Evolutionary conservation across 2,113 vertebrate species (phyloP).

Genomic region (Pteropus alecto): DNA sequence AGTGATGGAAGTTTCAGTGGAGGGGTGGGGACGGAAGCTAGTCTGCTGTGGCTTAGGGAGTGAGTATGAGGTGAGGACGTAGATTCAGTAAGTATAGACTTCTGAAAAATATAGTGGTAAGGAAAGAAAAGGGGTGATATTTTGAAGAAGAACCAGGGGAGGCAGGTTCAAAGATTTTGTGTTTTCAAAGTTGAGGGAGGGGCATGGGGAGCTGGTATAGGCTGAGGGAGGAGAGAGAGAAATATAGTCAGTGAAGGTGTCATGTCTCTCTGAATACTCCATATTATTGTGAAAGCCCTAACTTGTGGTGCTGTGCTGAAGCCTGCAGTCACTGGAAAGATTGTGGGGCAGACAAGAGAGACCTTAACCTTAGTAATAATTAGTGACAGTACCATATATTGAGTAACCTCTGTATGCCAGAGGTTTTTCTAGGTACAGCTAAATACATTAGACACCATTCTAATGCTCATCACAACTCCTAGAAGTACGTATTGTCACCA

Average conservation of each 20-base stretch:
- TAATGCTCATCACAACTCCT: background rate
- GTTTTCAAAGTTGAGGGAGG: background rate
- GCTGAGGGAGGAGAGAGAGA: background rate
- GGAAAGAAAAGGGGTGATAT: background rate
- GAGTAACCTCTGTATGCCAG: background rate
- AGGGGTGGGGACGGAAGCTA: constrained; percentile 1
- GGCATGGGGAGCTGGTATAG: background rate
- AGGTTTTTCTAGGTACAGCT: background rate
- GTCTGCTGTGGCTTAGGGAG: background rate
- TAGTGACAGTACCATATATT: background rate
- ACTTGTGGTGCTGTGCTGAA: background rate
- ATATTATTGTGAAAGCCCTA: background rate
- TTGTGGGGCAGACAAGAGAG: background rate
- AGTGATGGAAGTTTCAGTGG: constrained; percentile 18
- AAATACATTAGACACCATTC: background rate
- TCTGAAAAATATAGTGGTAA: constrained; percentile 27
- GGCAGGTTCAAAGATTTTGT: background rate
- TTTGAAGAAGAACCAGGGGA: constrained; percentile 33
- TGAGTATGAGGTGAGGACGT: background rate
- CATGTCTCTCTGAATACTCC: background rate
- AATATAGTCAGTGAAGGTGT: background rate
- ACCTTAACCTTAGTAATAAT: background rate
- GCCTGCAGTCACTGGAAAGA: background rate
- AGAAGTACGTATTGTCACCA: background rate
- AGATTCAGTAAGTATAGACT: constrained; percentile 13